phyloP scores from a whole-genome alignment of 2,888 invertebrate species.

The Theretra japonica region DNA sequence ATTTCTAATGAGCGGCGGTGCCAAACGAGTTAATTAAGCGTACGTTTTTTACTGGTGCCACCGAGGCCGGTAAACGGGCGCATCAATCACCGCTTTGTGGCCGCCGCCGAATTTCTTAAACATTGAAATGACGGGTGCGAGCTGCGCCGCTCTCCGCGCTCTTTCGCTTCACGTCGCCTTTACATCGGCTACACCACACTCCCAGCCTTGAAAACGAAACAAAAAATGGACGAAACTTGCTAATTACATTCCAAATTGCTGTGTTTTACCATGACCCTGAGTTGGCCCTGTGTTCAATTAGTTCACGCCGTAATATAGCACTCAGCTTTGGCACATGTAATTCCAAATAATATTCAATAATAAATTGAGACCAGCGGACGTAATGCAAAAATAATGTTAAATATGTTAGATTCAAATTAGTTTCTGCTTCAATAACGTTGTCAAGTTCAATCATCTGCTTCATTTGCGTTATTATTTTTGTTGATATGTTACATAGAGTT shows the following conservation, averaged over 20 bases:
- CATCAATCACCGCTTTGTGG: conserved; percentile 83
- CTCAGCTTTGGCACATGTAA: too few species aligned
- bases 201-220: conserved; percentile 3
- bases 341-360: too few species aligned
- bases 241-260: conserved; percentile 27
- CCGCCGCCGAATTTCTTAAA: conserved; percentile 80
- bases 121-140: conserved; percentile 74
- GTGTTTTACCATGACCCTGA: conserved; percentile 21
- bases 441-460: not conserved
- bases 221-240: conserved; percentile 16
- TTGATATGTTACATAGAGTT: not conserved
- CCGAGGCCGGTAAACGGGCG: conserved; percentile 80
- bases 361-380: too few species aligned
- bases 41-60: conserved; percentile 80
- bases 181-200: not conserved
- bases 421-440: not conserved
- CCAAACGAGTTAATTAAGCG: conserved; percentile 85
- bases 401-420: not conserved
- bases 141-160: conserved; percentile 37
- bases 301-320: not conserved
- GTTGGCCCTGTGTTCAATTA: conserved; percentile 19
- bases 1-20: conserved; percentile 84
- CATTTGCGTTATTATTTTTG: conserved; percentile 7
- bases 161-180: conserved; percentile 56
- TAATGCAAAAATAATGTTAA: not conserved